Evolutionary conservation across 2,113 vertebrate species (phyloP).

Genomic region (Oceanodroma tethys): DNA sequence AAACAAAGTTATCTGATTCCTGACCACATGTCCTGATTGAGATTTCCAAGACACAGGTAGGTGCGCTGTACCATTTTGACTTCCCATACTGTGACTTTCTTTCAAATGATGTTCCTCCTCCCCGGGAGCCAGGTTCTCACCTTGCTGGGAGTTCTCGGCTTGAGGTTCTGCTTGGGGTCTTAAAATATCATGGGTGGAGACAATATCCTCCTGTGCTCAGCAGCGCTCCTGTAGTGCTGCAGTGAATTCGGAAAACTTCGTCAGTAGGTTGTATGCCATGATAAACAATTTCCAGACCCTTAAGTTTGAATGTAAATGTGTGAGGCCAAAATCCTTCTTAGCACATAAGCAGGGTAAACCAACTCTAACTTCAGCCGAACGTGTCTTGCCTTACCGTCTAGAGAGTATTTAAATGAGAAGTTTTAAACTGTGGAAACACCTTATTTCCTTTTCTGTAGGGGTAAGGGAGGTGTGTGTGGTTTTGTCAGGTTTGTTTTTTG

Average conservation of each 20-base stretch:
- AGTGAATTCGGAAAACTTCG: not conserved
- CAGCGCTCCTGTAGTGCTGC: not conserved
- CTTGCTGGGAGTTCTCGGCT: not conserved
- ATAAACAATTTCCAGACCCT: not conserved
- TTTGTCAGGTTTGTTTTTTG: not conserved
- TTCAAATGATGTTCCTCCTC: not conserved
- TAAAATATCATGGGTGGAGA: not conserved
- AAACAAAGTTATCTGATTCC: not conserved
- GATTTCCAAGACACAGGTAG: not conserved
- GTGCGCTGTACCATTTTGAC: not conserved
- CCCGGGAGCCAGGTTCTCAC: accelerated
- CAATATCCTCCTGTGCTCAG: not conserved
- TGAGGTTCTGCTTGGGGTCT: not conserved
- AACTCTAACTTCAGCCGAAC: not conserved
- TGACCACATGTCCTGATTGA: accelerated
- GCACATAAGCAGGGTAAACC: not conserved
- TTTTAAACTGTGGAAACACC: not conserved
- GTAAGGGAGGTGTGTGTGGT: not conserved
- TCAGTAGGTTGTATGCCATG: not conserved
- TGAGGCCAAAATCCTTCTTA: not conserved
- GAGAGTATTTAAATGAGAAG: not conserved
- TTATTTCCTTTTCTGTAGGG: not conserved
- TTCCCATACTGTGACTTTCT: not conserved
- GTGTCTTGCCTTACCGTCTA: not conserved
- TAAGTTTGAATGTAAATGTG: not conserved